phyloP scores from a whole-genome alignment of 2,113 vertebrate species.

The Amphiprion ocellaris region DNA sequence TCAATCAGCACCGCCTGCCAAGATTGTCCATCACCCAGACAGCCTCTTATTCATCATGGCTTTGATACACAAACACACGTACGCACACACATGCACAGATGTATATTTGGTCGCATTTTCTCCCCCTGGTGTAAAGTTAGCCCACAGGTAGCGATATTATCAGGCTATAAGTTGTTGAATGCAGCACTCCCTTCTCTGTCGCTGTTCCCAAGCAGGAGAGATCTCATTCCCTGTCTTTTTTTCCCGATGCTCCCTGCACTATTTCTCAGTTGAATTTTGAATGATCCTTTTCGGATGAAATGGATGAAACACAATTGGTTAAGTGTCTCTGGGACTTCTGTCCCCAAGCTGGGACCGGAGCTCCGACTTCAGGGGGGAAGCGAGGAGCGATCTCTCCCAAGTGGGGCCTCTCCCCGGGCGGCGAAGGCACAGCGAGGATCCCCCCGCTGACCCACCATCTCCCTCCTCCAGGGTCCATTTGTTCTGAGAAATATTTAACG shows the following conservation, averaged over 20 bases:
- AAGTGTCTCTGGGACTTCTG: constrained; percentile 80
- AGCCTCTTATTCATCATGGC: constrained; percentile 83
- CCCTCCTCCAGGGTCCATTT: constrained; percentile 83
- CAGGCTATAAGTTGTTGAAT: constrained; percentile 60
- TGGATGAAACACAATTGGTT: constrained; percentile 81
- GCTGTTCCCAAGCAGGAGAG: constrained; percentile 15
- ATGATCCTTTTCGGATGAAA: constrained; percentile 82
- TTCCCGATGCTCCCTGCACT: constrained; percentile 25
- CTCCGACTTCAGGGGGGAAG: constrained; percentile 34
- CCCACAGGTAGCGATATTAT: constrained; percentile 68
- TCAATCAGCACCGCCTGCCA: constrained; percentile 85
- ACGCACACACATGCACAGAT: constrained; percentile 58
- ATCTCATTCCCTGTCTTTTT: constrained; percentile 51
- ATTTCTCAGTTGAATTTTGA: constrained; percentile 82
- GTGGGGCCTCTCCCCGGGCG: constrained; percentile 67
- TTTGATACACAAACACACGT: constrained; percentile 53
- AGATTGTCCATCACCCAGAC: constrained; percentile 84
- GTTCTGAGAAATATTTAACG: constrained; percentile 93
- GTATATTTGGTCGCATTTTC: constrained; percentile 71
- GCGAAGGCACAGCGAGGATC: constrained; percentile 42
- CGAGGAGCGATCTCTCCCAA: constrained; percentile 66
- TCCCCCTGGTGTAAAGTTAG: constrained; percentile 28
- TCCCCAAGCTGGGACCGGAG: constrained; percentile 77
- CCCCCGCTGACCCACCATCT: constrained; percentile 60
- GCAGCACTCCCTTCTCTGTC: constrained; percentile 7